Evolutionary conservation across 2,797 vertebrate genomes (phyloP).

Genomic region (Antrozous pallidus): DNA sequence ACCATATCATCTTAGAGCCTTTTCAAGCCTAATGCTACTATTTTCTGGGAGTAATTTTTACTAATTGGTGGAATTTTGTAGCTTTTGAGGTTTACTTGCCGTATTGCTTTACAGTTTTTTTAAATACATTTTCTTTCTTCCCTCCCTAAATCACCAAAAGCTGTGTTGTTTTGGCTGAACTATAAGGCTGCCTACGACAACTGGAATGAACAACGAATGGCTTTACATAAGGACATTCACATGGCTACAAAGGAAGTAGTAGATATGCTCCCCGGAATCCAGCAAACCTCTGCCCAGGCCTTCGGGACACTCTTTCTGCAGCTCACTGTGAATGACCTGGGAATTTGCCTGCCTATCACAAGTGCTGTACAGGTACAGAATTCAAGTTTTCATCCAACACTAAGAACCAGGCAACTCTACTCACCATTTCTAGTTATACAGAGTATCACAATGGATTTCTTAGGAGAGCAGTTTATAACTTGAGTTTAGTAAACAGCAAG

Average conservation of each 20-base stretch:
- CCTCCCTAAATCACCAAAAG: conserved; percentile 79
- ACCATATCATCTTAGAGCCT: background rate
- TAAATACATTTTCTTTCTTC: conserved; percentile 55
- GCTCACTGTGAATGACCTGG: conserved; percentile 97
- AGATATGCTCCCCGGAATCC: conserved; percentile 97
- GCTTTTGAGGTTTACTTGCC: background rate
- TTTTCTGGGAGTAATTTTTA: conserved; percentile 19
- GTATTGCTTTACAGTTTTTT: background rate
- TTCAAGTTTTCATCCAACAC: background rate
- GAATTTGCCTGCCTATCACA: conserved; percentile 98
- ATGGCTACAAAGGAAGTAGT: conserved; percentile 99
- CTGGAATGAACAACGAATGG: conserved; percentile 98
- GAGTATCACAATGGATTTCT: background rate
- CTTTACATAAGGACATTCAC: conserved; percentile 97
- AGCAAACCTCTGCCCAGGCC: conserved; percentile 97
- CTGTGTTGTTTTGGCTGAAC: conserved; percentile 99
- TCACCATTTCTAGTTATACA: background rate
- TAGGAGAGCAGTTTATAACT: background rate
- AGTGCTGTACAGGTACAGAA: conserved; percentile 85
- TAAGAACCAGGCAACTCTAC: background rate
- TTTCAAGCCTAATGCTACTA: background rate
- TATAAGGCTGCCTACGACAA: conserved; percentile 99
- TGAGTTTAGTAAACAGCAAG: background rate
- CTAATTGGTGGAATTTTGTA: background rate
- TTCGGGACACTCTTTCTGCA: conserved; percentile 99